phyloP scores from a whole-genome alignment of 2,888 invertebrate species.

The Balanococcus diminutus region DNA sequence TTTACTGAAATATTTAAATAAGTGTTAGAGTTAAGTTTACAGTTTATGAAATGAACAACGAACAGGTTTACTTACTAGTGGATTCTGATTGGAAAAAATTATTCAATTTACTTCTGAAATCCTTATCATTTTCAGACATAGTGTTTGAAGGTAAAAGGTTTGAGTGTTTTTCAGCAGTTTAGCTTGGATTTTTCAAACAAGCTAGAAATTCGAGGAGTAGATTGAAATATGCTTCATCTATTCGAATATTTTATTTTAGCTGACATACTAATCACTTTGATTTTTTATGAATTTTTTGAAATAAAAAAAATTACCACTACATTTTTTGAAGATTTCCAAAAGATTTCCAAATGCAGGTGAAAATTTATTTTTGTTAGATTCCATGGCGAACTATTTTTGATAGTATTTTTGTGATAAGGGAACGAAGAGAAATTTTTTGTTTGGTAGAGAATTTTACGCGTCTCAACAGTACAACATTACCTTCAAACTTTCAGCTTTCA shows the following conservation, averaged over 20 bases:
- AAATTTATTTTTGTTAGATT: not conserved
- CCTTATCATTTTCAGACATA: conserved; percentile 9
- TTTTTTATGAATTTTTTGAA: not conserved
- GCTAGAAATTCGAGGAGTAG: not conserved
- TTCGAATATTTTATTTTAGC: not conserved
- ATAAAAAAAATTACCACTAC: not conserved
- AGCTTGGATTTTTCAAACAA: not conserved
- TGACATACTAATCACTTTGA: not conserved
- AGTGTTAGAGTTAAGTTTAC: not conserved
- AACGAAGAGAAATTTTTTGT: not conserved
- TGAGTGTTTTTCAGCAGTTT: not conserved
- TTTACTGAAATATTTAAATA: conserved; percentile 41
- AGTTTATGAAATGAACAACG: not conserved
- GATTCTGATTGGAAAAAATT: conserved; percentile 5
- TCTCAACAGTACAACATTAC: not conserved
- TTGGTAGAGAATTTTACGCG: not conserved
- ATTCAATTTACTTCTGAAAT: not conserved
- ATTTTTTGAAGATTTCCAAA: too few relatives aligned
- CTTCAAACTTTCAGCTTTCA: too few relatives aligned
- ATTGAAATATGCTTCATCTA: not conserved
- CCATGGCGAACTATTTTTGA: not conserved
- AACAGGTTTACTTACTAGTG: not conserved
- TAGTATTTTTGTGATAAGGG: not conserved
- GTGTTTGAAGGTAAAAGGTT: not conserved
- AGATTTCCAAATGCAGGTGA: not conserved